Percentiles rank a stretch among this genome's conserved stretches.
phyloP scores from a whole-genome alignment of 2,797 vertebrate genomes.

The Monodelphis domestica region DNA sequence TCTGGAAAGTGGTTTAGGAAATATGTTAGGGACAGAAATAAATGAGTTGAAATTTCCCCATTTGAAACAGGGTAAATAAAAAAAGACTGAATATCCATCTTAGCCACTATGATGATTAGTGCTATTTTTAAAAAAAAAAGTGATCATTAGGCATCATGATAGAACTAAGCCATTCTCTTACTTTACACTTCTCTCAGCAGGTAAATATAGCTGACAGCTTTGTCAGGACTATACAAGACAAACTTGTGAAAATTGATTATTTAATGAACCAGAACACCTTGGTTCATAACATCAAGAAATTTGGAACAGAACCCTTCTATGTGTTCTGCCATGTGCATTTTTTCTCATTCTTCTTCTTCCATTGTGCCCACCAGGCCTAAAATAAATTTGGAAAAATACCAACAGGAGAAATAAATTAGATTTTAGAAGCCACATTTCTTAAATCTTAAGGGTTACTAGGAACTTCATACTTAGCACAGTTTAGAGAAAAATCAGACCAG shows the following conservation, averaged over 20 bases:
- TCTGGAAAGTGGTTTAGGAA: neutral
- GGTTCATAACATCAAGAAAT: neutral
- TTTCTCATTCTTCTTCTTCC: neutral
- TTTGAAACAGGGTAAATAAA: slow-evolving; percentile 1
- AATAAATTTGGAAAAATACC: neutral
- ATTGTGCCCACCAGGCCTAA: neutral
- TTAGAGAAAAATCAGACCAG: neutral
- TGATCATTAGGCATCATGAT: neutral
- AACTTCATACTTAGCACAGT: neutral
- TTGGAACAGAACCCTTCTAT: neutral
- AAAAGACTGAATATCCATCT: neutral
- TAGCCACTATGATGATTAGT: neutral
- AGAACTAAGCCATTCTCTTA: neutral
- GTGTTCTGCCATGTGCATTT: neutral
- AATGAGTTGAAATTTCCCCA: neutral
- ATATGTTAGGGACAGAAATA: neutral
- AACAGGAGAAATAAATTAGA: neutral
- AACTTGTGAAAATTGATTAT: neutral
- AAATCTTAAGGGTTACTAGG: neutral
- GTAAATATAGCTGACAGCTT: neutral
- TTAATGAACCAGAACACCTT: neutral
- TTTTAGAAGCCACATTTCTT: neutral
- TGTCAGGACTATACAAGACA: neutral
- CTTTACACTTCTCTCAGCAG: neutral
- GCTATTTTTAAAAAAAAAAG: neutral